Percentiles rank a stretch among this genome's conserved stretches.
Evolutionary conservation across 1,140 invertebrate species (phyloP).

Genomic region (fruit fly (Drosophila melanogaster)): Release_6_plus_ISO1_MT NT_037436.4:18141501-18142000

Average conservation of each 20-base stretch:
- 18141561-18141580: not conserved
- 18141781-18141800: constrained; percentile 38
- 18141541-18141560: too few relatives aligned
- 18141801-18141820: constrained; percentile 5
- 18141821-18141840: not conserved
- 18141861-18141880: constrained; percentile 37
- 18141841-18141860: constrained; percentile 38
- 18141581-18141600: not conserved
- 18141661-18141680: constrained; percentile 68
- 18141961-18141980: constrained; percentile 64
- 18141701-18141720: constrained; percentile 67
- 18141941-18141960: constrained; percentile 47
- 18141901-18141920: constrained; percentile 34
- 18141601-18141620: constrained; percentile 12
- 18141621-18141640: constrained; percentile 10
- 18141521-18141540: too few relatives aligned
- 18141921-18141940: constrained; percentile 30
- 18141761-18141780: constrained; percentile 55
- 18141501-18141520: too few relatives aligned
- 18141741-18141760: constrained; percentile 31
- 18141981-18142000: constrained; percentile 33
- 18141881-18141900: constrained; percentile 8
- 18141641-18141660: constrained; percentile 35
- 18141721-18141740: constrained; percentile 56
- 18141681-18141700: constrained; percentile 66